Evolutionary conservation across 2,888 invertebrate genomes (phyloP), one percentile per base, ranked within the genome.

Genomic region (Cheilosia scutellata): DNA sequence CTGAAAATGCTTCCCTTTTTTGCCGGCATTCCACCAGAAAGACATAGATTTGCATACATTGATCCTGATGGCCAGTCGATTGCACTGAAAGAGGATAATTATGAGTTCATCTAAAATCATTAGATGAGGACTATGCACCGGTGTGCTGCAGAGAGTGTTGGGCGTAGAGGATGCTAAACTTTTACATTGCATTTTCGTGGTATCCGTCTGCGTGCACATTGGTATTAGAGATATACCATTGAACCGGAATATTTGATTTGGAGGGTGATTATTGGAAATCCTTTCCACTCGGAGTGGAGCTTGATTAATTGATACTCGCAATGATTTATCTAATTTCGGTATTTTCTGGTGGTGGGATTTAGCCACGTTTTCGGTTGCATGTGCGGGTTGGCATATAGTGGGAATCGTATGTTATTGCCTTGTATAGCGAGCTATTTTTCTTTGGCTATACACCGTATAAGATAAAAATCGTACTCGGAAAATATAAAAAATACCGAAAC

Each of bases 91-190:
- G 53, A 44, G 78, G 49, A 68, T 83, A 68, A 83, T 78, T 83
- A 83, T 78, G 57, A 68, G 70, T 78, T 74, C 51, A 74, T 47
- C 55, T 44, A 74, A 55, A 74, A 68, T 78, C 60, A 62, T 77
- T 82, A 65, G 71, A 53, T 27, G 53, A 25, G 49, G 37, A 71
- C 65, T 33, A 51, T 16, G 9, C 29, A 7, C 47, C 20, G 49
- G 25, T 1, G 20, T 29, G 9, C n/a, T 40, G 25, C 20, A 9
- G 13, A 1, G 9, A 57, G 42, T 6, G 20, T n/a, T 27, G 5
- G 27, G 33, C 11, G 20, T 0, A 37, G 20, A 33, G 20, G 49
- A 31, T 65, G 27, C 49, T 20, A 76, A 58, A 75, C 20, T 68
- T 51, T 29, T 16, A 5, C 29, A 49, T 25, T 33, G 16, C 42